These are phyloP conservation scores for Rhabdophis nuchalis DNA, from an alignment of 2,797 vertebrate species.

Conservation along the genomic window DNA sequence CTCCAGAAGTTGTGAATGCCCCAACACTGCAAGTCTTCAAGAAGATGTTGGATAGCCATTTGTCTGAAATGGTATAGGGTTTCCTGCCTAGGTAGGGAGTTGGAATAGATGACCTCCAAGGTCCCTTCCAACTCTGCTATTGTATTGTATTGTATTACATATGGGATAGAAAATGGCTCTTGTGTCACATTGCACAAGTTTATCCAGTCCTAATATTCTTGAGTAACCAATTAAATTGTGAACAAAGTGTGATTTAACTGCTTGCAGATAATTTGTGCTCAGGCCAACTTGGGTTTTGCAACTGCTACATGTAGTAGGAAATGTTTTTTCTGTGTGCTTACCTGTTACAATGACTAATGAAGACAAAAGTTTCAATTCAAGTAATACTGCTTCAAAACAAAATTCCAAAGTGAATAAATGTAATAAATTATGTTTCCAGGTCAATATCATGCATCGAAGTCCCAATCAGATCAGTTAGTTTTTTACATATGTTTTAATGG, in stretches of 20 bases:
- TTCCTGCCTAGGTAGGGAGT: no score
- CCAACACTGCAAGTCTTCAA: no score
- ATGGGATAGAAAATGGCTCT: neutral
- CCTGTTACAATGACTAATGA: neutral
- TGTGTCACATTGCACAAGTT: neutral
- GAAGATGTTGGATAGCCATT: no score
- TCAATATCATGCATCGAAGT: neutral
- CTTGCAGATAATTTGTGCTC: neutral
- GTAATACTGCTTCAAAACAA: neutral
- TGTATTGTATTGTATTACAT: no score
- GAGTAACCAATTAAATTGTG: neutral
- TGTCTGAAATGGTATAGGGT: no score
- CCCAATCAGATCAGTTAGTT: neutral
- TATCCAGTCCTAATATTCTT: neutral
- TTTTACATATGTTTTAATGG: neutral
- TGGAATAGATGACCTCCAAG: no score
- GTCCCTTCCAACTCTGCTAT: no score
- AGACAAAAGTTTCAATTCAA: neutral
- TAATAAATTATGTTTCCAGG: neutral
- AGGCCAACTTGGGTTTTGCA: neutral
- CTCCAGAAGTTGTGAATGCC: no score
- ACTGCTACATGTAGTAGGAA: neutral
- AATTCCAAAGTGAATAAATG: neutral
- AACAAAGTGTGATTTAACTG: neutral
- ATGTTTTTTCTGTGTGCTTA: neutral